phyloP scores from a whole-genome alignment of 1,140 invertebrate species.

The Brachionus calyciflorus region DNA sequence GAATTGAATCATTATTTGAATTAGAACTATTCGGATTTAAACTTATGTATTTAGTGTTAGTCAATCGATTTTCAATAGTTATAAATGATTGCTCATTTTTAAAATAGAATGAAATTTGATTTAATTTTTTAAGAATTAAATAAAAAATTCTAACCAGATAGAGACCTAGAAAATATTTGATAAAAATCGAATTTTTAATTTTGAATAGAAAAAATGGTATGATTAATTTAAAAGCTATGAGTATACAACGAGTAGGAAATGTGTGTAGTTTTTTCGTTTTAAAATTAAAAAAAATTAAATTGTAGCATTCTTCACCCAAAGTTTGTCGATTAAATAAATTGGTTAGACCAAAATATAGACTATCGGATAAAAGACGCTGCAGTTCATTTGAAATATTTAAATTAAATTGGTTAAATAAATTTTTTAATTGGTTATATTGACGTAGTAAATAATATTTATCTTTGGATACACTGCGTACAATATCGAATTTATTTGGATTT shows the following conservation, averaged over 20 bases:
- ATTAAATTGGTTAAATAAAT: background rate
- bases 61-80: background rate
- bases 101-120: slow-evolving; percentile 12
- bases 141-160: background rate
- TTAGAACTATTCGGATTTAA: background rate
- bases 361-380: slow-evolving; percentile 3
- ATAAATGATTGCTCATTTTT: background rate
- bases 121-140: slow-evolving; percentile 9
- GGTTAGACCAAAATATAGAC: slow-evolving; percentile 9
- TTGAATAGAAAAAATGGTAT: slow-evolving; percentile 19
- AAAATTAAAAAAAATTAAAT: slow-evolving; percentile 13
- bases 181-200: background rate
- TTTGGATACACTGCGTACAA: background rate
- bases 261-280: background rate
- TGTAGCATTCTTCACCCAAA: slow-evolving; percentile 22
- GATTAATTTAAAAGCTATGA: background rate
- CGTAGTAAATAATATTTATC: slow-evolving; percentile 14
- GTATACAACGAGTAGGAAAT: background rate
- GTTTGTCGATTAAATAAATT: slow-evolving; percentile 39
- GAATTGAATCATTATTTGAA: background rate
- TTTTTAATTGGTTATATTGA: slow-evolving; percentile 22
- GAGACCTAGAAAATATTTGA: background rate
- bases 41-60: background rate
- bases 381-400: background rate
- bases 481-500: slow-evolving; percentile 38